Conservation (phyloP, 2,797 vertebrate genomes). For the Astyanax mexicanus region DNA sequence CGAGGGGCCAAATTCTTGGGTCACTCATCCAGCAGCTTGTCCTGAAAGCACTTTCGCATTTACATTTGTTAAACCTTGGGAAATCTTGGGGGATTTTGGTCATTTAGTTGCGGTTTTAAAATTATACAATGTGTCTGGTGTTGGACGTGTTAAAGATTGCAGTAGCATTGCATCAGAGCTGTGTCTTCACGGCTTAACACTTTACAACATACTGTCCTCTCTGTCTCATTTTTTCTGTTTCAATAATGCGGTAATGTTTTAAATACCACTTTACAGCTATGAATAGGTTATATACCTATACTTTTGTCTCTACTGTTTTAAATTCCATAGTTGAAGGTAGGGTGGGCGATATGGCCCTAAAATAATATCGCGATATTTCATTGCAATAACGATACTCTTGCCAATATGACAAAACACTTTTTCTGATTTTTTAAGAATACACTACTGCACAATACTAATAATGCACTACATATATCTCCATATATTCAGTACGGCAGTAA, state of each 20-base stretch:
- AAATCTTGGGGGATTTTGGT: slow-evolving; percentile 11
- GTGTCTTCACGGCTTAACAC: not conserved
- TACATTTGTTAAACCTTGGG: slow-evolving; percentile 11
- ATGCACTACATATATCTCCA: too few relatives aligned
- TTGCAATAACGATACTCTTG: too few relatives aligned
- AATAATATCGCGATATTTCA: too few relatives aligned
- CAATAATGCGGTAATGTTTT: not conserved
- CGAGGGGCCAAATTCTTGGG: slow-evolving; percentile 23
- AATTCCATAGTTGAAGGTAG: too few relatives aligned
- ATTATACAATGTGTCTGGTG: slow-evolving; percentile 1
- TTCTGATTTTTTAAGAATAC: too few relatives aligned
- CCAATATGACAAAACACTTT: too few relatives aligned
- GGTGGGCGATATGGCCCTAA: too few relatives aligned
- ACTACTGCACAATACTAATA: too few relatives aligned
- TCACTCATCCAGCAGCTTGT: slow-evolving; percentile 14
- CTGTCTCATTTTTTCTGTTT: not conserved
- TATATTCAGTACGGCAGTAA: too few relatives aligned
- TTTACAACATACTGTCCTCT: too few relatives aligned
- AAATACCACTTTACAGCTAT: not conserved
- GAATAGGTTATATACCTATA: not conserved
- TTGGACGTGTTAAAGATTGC: not conserved
- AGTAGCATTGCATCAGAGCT: not conserved
- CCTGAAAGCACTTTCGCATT: slow-evolving; percentile 5
- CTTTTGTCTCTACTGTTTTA: not conserved
- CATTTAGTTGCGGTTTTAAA: slow-evolving; percentile 5